Evolutionary conservation across 1,140 invertebrate species (phyloP), one percentile per base, ranked within the genome.

Genomic region (Colletes gigas): DNA sequence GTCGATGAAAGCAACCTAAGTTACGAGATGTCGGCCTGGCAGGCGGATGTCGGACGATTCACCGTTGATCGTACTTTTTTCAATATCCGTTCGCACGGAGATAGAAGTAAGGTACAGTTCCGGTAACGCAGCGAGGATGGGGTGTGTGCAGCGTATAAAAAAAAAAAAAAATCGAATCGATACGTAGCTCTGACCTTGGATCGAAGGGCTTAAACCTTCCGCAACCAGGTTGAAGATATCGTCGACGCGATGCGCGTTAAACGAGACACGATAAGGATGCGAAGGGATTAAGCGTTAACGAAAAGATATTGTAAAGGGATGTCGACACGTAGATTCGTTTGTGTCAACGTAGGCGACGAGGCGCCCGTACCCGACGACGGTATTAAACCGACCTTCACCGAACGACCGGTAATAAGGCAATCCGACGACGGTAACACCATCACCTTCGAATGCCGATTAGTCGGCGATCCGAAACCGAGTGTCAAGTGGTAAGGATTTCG

Each of bases 351-450:
- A 98, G 97, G 97, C 97, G 97, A 98, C 94, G 97, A 98, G 94
- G 97, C 97, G 89, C 96, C 97, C 73, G 96, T 97, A 88, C 97
- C 97, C 80, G 96, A 97, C 86, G 97, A 98, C 92, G 98, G 97
- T 90, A 97, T 97, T 91, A 98, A 97, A 94, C 98, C 98, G 70
- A 98, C 97, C 79, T 99, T 99, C 94, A 98, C 98, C 85, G 98
- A 99, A 95, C 96, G 98, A 94, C 98, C 98, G 41, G 95, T 98
- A 89, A 99, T 99, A 92, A 96, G 97, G 93, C 98, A 99, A 95
- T 97, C 97, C 82, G 98, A 99, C 85, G 97, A 98, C 94, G 97
- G 97, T 89, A 96, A 95, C 90, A 98, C 97, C 93, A 98, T 99
- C 89, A 96, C 96, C 82, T 98, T 99, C 94, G 98, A 99, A 94